A percentile compares a stretch with the other conserved stretches of the same genome.
Conservation (phyloP, 2,888 invertebrate species). For the Chloroclysta siterata region DNA sequence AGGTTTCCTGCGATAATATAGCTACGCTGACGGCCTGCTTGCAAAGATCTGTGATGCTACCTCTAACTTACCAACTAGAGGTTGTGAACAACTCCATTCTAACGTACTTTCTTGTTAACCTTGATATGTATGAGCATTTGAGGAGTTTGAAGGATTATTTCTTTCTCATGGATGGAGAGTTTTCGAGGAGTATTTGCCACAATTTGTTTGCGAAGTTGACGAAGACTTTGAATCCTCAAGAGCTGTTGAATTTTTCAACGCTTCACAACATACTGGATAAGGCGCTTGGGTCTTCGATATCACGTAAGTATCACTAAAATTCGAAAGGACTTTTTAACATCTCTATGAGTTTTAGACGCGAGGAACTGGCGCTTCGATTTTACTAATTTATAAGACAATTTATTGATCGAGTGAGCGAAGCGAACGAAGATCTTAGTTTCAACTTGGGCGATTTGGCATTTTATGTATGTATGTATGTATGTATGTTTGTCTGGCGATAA, state of each 20-base stretch:
- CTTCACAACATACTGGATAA: slow-evolving; percentile 88
- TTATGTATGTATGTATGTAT: too few species aligned
- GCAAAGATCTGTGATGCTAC: slow-evolving; percentile 88
- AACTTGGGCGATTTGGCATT: too few species aligned
- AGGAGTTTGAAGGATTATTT: slow-evolving; percentile 91
- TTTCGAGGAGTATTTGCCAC: slow-evolving; percentile 89
- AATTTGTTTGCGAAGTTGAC: slow-evolving; percentile 88
- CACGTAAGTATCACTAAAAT: slow-evolving; percentile 69
- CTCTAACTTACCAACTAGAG: slow-evolving; percentile 88
- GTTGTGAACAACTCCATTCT: slow-evolving; percentile 90
- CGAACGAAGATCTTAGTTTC: too few species aligned
- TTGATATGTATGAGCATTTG: slow-evolving; percentile 89
- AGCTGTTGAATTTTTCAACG: slow-evolving; percentile 88
- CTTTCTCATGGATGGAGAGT: slow-evolving; percentile 92
- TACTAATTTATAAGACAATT: too few species aligned
- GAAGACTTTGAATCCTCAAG: slow-evolving; percentile 86
- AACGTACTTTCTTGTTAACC: slow-evolving; percentile 87
- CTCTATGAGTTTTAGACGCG: too few species aligned
- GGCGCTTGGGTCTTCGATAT: slow-evolving; percentile 88
- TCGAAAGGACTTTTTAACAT: neutral
- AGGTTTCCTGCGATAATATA: slow-evolving; percentile 69
- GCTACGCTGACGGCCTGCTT: slow-evolving; percentile 85
- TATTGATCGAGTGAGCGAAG: too few species aligned
- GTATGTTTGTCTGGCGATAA: too few species aligned
- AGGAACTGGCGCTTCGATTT: too few species aligned